These are phyloP conservation scores for Aurelia coerulea DNA, from an alignment of 30 jellyfish, hydroid and myxozoan species.

Conservation along the genomic window DNA sequence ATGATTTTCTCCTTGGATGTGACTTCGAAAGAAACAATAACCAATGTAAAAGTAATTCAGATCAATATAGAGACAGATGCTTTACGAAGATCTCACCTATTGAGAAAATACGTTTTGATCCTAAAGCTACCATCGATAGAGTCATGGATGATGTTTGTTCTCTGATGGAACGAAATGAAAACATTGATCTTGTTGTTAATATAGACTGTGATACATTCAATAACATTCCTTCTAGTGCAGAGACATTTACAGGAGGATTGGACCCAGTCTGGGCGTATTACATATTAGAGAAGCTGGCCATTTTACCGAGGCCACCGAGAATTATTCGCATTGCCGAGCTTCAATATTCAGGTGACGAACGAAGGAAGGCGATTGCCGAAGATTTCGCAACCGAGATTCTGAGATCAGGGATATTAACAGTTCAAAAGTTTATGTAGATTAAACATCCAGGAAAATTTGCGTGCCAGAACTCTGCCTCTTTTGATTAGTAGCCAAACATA, in stretches of 20 bases:
- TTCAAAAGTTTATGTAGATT: background rate
- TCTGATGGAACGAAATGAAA: background rate
- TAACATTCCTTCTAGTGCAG: slow-evolving; percentile 37
- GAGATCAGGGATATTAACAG: slow-evolving; percentile 8
- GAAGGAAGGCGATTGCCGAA: slow-evolving; percentile 1
- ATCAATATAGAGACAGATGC: slow-evolving; percentile 4
- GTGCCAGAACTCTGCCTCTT: no score
- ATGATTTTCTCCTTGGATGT: slow-evolving; percentile 32
- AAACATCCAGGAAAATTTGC: no score
- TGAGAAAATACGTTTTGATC: slow-evolving; percentile 27
- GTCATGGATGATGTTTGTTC: background rate
- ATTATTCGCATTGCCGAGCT: slow-evolving; percentile 36
- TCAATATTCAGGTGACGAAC: slow-evolving; percentile 23
- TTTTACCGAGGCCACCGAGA: slow-evolving; percentile 37
- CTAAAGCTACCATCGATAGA: slow-evolving; percentile 11
- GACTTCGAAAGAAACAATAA: slow-evolving; percentile 36
- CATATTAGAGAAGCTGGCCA: slow-evolving; percentile 9
- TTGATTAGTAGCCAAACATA: no score
- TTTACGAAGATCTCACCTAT: slow-evolving; percentile 2
- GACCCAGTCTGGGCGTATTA: slow-evolving; percentile 23
- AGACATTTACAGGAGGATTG: slow-evolving; percentile 30
- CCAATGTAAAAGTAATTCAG: slow-evolving; percentile 15
- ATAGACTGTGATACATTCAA: slow-evolving; percentile 37
- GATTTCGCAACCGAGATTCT: slow-evolving; percentile 38
- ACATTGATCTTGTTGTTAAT: slow-evolving; percentile 11